Conservation (phyloP, 2,113 vertebrate species). For the Alligator mississippiensis region DNA sequence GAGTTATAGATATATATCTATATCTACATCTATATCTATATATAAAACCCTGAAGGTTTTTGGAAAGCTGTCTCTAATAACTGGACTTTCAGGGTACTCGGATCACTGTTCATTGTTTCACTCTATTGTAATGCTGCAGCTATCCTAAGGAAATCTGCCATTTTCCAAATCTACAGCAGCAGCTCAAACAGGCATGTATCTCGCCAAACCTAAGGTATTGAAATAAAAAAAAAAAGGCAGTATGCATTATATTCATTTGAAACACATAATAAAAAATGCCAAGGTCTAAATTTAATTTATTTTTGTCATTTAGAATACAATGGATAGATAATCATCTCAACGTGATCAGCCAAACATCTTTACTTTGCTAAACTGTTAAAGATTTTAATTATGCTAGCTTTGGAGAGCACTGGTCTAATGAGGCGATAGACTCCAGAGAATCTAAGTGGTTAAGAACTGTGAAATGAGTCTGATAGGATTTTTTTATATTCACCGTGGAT, state of each 20-base stretch:
- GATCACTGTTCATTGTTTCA: constrained; percentile 54
- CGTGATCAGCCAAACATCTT: constrained; percentile 99
- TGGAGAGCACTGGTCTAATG: constrained; percentile 99
- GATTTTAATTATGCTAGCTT: constrained; percentile 99
- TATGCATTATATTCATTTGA: constrained; percentile 84
- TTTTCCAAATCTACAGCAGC: constrained; percentile 64
- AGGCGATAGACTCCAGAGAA: constrained; percentile 98
- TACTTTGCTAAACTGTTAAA: constrained; percentile 99
- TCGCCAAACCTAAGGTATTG: constrained; percentile 70
- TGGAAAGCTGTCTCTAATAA: constrained; percentile 16
- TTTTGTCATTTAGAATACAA: constrained; percentile 99
- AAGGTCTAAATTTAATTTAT: constrained; percentile 98
- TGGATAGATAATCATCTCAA: constrained; percentile 98
- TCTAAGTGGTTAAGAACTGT: constrained; percentile 97
- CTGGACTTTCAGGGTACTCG: background rate
- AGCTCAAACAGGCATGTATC: constrained; percentile 66
- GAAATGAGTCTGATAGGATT: constrained; percentile 99
- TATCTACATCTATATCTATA: too few species aligned
- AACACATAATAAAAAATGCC: constrained; percentile 88
- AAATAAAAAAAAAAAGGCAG: constrained; percentile 55
- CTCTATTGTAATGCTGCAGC: constrained; percentile 5
- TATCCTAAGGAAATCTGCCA: constrained; percentile 66
- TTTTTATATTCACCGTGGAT: constrained; percentile 99
- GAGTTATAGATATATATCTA: too few species aligned
- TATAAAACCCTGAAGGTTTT: background rate